Conservation (phyloP, 2,113 vertebrate genomes). For the Varanus salvator region DNA sequence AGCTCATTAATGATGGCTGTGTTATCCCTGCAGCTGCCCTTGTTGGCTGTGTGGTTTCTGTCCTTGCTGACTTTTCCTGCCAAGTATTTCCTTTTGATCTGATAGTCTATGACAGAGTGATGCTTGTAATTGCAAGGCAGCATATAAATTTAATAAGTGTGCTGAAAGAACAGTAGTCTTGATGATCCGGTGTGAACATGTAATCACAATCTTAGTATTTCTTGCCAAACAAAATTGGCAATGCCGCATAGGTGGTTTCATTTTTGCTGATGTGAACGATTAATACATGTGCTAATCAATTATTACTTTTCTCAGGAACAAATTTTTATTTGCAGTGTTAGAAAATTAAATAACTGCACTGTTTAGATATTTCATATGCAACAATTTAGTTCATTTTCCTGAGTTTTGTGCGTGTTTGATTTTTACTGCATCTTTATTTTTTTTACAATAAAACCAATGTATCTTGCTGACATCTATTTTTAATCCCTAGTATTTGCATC, state of each 20-base stretch:
- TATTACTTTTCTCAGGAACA: not conserved
- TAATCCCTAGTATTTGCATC: not conserved
- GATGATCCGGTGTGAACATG: not conserved
- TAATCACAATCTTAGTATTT: not conserved
- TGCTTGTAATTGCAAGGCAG: not conserved
- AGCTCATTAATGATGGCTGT: not conserved
- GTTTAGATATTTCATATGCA: not conserved
- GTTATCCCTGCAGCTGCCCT: too few species aligned
- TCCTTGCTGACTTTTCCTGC: not conserved
- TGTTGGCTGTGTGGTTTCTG: not conserved
- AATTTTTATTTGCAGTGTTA: not conserved
- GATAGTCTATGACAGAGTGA: not conserved
- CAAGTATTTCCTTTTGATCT: not conserved
- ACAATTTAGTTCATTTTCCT: not conserved
- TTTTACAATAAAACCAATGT: not conserved
- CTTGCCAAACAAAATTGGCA: not conserved
- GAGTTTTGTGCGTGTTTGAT: not conserved
- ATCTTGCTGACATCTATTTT: not conserved
- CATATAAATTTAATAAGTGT: not conserved
- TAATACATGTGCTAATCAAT: not conserved
- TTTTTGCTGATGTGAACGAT: not conserved
- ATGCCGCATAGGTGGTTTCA: not conserved
- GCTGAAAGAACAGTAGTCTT: not conserved
- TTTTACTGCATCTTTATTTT: not conserved
- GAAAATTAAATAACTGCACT: not conserved